A percentile compares a stretch with the other conserved stretches of the same genome.
Evolutionary conservation across 2,113 vertebrate species (phyloP).

Genomic region (Corythoichthys haematopterus): DNA sequence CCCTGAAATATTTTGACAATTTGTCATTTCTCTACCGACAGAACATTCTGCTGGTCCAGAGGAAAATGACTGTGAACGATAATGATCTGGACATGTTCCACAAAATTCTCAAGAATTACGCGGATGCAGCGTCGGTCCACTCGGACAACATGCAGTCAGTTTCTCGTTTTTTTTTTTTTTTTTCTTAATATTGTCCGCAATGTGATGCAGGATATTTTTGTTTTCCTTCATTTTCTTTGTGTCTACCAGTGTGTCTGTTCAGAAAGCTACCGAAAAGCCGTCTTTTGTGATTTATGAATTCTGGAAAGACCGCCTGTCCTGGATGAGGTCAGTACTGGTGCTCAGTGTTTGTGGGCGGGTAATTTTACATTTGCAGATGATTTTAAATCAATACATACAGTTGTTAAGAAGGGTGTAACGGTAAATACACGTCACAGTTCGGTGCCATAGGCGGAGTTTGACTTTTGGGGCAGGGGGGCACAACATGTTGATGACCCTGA

Average conservation of each 20-base stretch:
- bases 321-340: slow-evolving; percentile 81
- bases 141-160: slow-evolving; percentile 88
- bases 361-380: no score
- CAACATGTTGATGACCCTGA: no score
- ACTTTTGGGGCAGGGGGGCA: no score
- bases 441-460: no score
- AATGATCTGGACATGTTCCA: slow-evolving; percentile 77
- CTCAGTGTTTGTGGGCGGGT: slow-evolving; percentile 23
- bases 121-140: slow-evolving; percentile 77
- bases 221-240: slow-evolving; percentile 20
- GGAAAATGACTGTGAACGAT: slow-evolving; percentile 80
- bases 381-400: no score
- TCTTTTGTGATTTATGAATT: slow-evolving; percentile 91
- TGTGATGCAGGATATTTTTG: background rate
- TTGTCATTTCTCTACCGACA: slow-evolving; percentile 48
- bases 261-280: slow-evolving; percentile 78
- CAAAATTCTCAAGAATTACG: slow-evolving; percentile 79
- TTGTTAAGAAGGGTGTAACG: no score
- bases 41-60: slow-evolving; percentile 92
- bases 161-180: background rate
- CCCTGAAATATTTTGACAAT: background rate
- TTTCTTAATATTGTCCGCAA: background rate
- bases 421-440: no score
- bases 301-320: slow-evolving; percentile 89
- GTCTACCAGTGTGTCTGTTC: slow-evolving; percentile 79